Base-by-base conservation (phyloP, 2,888 invertebrate species). In the Oscheius sp. region DNA sequence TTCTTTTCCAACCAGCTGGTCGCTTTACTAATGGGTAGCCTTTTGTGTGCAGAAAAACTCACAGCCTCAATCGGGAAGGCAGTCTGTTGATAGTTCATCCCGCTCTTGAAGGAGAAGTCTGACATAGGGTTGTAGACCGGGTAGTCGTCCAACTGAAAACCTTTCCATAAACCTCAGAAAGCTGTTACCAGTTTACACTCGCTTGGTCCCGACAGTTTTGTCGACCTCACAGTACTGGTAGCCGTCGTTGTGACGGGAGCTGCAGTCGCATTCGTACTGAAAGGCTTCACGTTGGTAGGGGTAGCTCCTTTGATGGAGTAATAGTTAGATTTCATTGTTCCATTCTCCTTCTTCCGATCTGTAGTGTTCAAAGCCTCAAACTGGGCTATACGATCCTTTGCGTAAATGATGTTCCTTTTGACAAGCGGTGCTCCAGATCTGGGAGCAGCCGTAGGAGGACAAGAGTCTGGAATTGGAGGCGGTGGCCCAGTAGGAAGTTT, bases 1-100 rank as follows among this genome's bases (percentile, higher is more conserved):
- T 9, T 1, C 50, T 50, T 13, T 50, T 50, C 13, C 21, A 21
- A 21, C 21, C 21, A 21, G 21, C 21, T 21, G 21, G 21, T 21
- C 21, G 21, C 21, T 21, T 21, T 21, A 21, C 21, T 21, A 21
- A 21, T 21, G 21, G 0, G 21, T 21, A 21, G 21, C 21, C 21
- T 21, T 21, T 21, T 21, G 21, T 21, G 21, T 1, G n/a, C 0
- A 58, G 4, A 3, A 35, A 2, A 21, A 62, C 73, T 73, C 35
- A 81, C 81, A 2, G 77, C 68, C 55, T 84, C 84, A 65, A 84
- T 79, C 0, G 84, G 82, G 73, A 74, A 81, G 0, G 79, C 73
- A 2, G 81, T 80, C n/a, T 76, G 77, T 42, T 83, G 78, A 71
- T 78, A 80, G 0, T 74, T 80, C 73, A 76, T 81, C 0, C 79